Evolutionary conservation across 2,113 vertebrate species (phyloP).

Genomic region (Petroica traversi): DNA sequence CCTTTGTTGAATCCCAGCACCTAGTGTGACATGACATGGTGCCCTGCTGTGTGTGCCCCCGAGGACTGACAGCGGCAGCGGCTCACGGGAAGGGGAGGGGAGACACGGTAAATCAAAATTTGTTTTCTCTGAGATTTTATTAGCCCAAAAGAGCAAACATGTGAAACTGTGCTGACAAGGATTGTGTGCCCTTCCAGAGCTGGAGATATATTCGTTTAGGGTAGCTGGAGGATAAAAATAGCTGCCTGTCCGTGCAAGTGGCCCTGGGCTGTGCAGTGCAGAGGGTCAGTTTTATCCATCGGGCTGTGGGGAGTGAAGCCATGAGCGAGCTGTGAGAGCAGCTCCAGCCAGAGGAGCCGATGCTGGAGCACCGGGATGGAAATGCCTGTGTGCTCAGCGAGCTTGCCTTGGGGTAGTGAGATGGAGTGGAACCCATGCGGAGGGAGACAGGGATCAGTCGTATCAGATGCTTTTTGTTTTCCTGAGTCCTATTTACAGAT

Average conservation of each 20-base stretch:
- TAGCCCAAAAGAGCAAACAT: neutral
- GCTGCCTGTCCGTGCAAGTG: fast-evolving
- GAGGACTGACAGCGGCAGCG: slow-evolving; percentile 48
- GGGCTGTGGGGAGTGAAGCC: neutral
- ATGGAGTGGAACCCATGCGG: fast-evolving
- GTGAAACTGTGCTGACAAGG: neutral
- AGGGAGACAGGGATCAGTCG: neutral
- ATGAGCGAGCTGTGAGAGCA: neutral
- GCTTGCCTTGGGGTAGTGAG: neutral
- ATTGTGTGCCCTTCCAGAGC: neutral
- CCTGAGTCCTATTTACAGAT: neutral
- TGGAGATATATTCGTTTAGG: neutral
- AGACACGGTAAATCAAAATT: slow-evolving; percentile 38
- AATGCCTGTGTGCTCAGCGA: neutral
- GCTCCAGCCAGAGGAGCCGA: fast-evolving
- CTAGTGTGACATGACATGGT: slow-evolving; percentile 74
- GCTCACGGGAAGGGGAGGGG: slow-evolving; percentile 40
- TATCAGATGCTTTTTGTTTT: neutral
- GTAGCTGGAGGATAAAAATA: neutral
- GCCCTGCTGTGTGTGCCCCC: slow-evolving; percentile 67
- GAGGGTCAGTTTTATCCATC: neutral
- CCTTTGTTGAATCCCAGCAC: slow-evolving; percentile 72
- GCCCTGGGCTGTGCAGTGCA: neutral
- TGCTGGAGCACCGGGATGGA: fast-evolving
- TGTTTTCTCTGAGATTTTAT: slow-evolving; percentile 49